Evolutionary conservation across 2,888 invertebrate species (phyloP).

Genomic region (Acronicta alni): DNA sequence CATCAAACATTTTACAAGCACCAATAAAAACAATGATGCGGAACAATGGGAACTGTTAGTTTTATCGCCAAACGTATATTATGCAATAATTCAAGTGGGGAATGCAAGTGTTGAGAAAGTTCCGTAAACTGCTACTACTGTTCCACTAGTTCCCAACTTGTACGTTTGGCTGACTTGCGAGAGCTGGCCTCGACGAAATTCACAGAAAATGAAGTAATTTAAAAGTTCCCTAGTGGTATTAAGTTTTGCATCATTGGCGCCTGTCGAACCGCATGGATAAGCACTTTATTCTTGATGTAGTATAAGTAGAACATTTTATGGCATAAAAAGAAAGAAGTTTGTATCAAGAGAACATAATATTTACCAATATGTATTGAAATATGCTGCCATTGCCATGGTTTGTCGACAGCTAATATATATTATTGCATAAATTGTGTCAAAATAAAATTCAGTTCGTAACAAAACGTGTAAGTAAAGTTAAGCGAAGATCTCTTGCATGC

Average conservation of each 20-base stretch:
- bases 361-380: too few species aligned
- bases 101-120: conserved; percentile 80
- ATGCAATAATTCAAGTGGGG: conserved; percentile 78
- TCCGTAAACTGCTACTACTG: conserved; percentile 64
- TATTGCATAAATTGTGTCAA: too few species aligned
- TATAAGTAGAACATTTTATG: neutral
- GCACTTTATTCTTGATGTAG: conserved; percentile 51
- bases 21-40: conserved; percentile 76
- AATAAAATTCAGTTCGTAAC: too few species aligned
- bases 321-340: neutral
- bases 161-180: conserved; percentile 66
- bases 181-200: conserved; percentile 60
- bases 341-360: too few species aligned
- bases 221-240: conserved; percentile 59
- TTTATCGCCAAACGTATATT: conserved; percentile 77
- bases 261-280: conserved; percentile 56
- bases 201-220: conserved; percentile 72
- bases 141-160: conserved; percentile 65
- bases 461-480: too few species aligned
- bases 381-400: too few species aligned
- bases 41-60: conserved; percentile 74
- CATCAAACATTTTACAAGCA: conserved; percentile 70
- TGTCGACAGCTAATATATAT: too few species aligned
- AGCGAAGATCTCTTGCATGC: too few species aligned
- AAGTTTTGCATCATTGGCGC: conserved; percentile 65